These are phyloP conservation scores for Dysmachus trigonus DNA, from an alignment of 2,888 invertebrate species.

Conservation along the genomic window DNA sequence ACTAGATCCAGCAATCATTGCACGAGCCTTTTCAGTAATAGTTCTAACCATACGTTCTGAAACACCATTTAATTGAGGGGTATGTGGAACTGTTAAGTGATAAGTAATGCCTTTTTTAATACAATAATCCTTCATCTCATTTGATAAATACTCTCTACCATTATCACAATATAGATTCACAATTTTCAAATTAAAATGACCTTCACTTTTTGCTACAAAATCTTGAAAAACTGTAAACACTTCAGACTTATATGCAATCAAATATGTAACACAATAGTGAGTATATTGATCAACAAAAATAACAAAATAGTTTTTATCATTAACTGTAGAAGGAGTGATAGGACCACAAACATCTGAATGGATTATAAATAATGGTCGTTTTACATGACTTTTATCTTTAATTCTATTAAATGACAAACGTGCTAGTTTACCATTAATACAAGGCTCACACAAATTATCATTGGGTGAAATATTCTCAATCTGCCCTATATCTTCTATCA, in stretches of 20 bases:
- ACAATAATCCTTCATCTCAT: constrained; percentile 56
- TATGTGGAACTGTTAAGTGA: constrained; percentile 60
- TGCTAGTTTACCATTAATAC: constrained; percentile 57
- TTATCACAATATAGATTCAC: constrained; percentile 56
- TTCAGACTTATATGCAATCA: constrained; percentile 44
- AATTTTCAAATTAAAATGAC: constrained; percentile 54
- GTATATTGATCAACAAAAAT: constrained; percentile 58
- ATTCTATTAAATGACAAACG: constrained; percentile 56
- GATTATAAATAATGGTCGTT: no score
- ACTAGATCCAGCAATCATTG: no score
- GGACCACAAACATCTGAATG: no score
- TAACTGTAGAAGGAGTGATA: no score
- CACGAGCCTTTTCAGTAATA: constrained; percentile 58
- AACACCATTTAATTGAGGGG: constrained; percentile 61
- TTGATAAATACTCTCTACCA: constrained; percentile 56
- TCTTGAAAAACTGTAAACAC: constrained; percentile 53
- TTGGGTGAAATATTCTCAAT: constrained; percentile 25
- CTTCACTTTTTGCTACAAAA: constrained; percentile 52
- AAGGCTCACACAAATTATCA: constrained; percentile 55
- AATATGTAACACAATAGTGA: constrained; percentile 55
- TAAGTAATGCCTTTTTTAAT: constrained; percentile 56
- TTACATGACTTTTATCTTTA: no score
- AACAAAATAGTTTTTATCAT: no score
- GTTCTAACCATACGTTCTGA: no score
- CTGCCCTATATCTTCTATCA: constrained; percentile 30